Conservation (phyloP, 2,113 vertebrate genomes). For the Dascyllus trimaculatus region DNA sequence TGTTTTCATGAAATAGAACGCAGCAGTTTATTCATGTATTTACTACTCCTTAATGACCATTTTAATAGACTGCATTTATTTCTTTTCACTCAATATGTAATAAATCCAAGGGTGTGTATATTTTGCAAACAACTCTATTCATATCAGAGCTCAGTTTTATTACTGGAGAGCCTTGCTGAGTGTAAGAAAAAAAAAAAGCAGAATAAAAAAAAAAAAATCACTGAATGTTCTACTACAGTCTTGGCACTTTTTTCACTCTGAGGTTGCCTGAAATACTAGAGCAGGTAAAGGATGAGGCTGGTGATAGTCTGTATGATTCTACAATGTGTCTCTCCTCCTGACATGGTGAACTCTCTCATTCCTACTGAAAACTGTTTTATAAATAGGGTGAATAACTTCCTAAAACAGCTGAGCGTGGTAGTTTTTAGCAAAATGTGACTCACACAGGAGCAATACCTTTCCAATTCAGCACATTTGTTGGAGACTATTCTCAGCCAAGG, state of each 20-base stretch:
- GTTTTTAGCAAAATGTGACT: constrained; percentile 5
- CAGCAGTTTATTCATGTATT: too few relatives aligned
- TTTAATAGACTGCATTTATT: too few relatives aligned
- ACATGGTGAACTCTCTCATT: background rate
- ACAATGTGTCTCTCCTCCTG: background rate
- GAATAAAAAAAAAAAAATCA: too few relatives aligned
- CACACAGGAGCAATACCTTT: background rate
- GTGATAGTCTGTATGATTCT: background rate
- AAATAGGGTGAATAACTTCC: background rate
- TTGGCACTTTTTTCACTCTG: background rate
- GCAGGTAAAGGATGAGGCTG: background rate
- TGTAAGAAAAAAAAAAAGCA: background rate
- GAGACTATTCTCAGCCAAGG: background rate
- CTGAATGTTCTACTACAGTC: too few relatives aligned
- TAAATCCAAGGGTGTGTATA: too few relatives aligned
- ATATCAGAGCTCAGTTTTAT: background rate
- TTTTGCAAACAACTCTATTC: too few relatives aligned
- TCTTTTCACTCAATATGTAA: too few relatives aligned
- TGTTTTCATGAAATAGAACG: too few relatives aligned
- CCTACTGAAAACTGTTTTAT: too few relatives aligned
- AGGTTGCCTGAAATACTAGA: too few relatives aligned
- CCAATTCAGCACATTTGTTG: background rate
- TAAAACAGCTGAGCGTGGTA: background rate
- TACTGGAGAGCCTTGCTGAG: background rate
- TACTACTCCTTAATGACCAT: too few relatives aligned